These are phyloP conservation scores for Drosophila rellima DNA, from an alignment of 2,888 invertebrate genomes.

Conservation along the genomic window DNA sequence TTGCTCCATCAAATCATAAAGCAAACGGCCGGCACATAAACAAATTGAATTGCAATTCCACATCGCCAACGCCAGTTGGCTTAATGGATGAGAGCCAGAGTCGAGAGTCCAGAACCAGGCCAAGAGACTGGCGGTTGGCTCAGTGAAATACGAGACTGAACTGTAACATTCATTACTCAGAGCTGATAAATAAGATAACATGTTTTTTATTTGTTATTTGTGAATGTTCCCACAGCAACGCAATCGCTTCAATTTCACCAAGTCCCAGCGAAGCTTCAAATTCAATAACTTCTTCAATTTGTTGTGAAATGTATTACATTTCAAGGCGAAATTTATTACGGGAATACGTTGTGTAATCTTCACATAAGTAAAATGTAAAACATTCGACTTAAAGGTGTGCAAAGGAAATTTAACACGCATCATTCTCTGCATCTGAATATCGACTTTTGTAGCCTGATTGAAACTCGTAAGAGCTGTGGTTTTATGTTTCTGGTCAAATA, in stretches of 20 bases:
- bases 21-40: slow-evolving; percentile 65
- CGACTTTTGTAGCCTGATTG: slow-evolving; percentile 13
- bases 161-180: slow-evolving; percentile 51
- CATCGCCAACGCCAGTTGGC: background rate
- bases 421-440: background rate
- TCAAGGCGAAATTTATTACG: background rate
- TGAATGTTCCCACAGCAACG: slow-evolving; percentile 10
- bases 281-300: background rate
- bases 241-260: slow-evolving; percentile 11
- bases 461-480: slow-evolving; percentile 23
- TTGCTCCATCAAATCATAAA: slow-evolving; percentile 54
- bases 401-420: slow-evolving; percentile 26
- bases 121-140: slow-evolving; percentile 9
- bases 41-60: slow-evolving; percentile 73
- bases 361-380: slow-evolving; percentile 11
- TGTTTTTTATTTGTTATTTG: slow-evolving; percentile 6
- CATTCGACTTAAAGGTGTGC: slow-evolving; percentile 37
- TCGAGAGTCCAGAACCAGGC: background rate
- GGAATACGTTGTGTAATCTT: background rate
- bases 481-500: slow-evolving; percentile 31
- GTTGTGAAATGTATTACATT: slow-evolving; percentile 9
- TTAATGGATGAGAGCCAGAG: slow-evolving; percentile 14
- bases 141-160: slow-evolving; percentile 47
- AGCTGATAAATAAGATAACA: slow-evolving; percentile 44
- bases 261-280: background rate